A percentile compares a stretch with the other conserved stretches of the same genome.
phyloP scores from a whole-genome alignment of 2,113 vertebrate genomes.

The Saimiri boliviensis region DNA sequence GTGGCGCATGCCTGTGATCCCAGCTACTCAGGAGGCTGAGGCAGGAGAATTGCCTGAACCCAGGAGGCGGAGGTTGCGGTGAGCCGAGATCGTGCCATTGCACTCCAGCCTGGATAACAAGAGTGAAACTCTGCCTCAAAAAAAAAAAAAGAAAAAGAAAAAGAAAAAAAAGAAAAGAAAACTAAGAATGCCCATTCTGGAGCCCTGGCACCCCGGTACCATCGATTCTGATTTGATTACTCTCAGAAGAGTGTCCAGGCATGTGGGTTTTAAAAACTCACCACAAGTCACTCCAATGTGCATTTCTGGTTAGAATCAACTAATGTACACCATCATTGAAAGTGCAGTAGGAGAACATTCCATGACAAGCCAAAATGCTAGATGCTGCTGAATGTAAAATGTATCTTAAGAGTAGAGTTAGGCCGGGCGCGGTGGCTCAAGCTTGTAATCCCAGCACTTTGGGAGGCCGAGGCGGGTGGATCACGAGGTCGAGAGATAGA shows the following conservation, averaged over 20 bases:
- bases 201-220: background rate
- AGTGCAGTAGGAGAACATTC: background rate
- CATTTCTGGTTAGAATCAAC: background rate
- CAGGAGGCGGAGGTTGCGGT: too few species aligned
- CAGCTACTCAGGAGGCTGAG: too few species aligned
- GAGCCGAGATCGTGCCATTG: too few species aligned
- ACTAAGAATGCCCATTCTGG: background rate
- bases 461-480: too few species aligned
- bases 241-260: background rate
- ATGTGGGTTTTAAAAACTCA: background rate
- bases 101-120: too few species aligned
- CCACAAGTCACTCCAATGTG: background rate
- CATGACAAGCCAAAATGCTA: background rate
- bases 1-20: too few species aligned
- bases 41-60: too few species aligned
- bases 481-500: too few species aligned
- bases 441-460: too few species aligned
- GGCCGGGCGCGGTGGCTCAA: too few species aligned
- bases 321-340: background rate
- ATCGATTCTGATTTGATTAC: background rate
- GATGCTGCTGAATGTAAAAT: background rate
- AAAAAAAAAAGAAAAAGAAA: too few species aligned
- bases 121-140: too few species aligned
- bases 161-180: conserved; percentile 19
- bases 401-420: background rate